A percentile compares a stretch with the other conserved stretches of the same genome.
Conservation (phyloP, 2,797 vertebrate genomes). For the Eremophila alpestris region DNA sequence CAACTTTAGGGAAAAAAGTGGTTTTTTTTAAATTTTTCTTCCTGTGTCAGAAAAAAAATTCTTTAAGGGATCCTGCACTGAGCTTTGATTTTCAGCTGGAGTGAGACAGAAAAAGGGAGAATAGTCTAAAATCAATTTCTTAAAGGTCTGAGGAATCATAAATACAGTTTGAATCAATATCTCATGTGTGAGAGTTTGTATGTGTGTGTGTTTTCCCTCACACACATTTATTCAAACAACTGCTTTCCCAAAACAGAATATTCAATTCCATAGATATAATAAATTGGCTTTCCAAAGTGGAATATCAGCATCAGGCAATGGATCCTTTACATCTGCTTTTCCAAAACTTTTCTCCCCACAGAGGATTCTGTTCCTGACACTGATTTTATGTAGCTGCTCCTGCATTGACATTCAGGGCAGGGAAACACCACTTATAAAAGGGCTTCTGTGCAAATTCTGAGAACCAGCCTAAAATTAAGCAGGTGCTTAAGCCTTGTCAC, state of each 20-base stretch:
- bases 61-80: constrained; percentile 43
- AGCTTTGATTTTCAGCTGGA: constrained; percentile 75
- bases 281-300: constrained; percentile 45
- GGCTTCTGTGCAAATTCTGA: neutral
- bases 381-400: neutral
- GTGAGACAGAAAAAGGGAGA: constrained; percentile 47
- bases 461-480: neutral
- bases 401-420: neutral
- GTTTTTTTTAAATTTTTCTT: no score
- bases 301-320: neutral
- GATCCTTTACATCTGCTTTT: neutral
- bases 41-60: constrained; percentile 21
- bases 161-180: constrained; percentile 75
- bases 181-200: constrained; percentile 24
- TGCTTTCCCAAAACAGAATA: constrained; percentile 64
- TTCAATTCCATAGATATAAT: constrained; percentile 44
- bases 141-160: constrained; percentile 74
- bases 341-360: neutral
- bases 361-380: neutral
- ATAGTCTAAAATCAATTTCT: constrained; percentile 70
- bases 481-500: neutral
- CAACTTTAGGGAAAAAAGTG: neutral
- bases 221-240: constrained; percentile 62
- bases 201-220: neutral
- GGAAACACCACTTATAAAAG: neutral